Percentiles rank a stretch among this genome's conserved stretches.
Conservation (phyloP, 2,888 invertebrate species). For the Margaritifera margaritifera region DNA sequence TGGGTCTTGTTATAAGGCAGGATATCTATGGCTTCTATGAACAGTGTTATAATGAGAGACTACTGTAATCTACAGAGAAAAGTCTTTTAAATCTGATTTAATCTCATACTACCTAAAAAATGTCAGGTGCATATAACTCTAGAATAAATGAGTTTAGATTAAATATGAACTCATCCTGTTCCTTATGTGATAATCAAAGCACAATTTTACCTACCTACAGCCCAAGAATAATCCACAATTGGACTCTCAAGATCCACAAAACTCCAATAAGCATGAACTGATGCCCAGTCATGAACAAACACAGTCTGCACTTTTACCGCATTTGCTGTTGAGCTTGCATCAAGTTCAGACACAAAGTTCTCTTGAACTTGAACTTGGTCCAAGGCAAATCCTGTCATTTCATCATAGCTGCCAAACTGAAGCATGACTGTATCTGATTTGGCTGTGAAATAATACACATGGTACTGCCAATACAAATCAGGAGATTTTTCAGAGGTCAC, state of each 20-base stretch:
- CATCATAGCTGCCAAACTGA: conserved; percentile 10
- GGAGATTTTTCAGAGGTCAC: background rate
- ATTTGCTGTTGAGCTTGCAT: background rate
- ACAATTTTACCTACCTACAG: conserved; percentile 19
- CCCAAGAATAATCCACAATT: conserved; percentile 31
- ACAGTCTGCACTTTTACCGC: conserved; percentile 19
- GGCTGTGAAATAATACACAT: conserved; percentile 18
- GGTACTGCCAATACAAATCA: conserved; percentile 23
- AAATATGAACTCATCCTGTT: no score
- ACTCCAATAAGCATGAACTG: conserved; percentile 26
- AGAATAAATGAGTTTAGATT: no score
- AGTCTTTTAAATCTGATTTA: no score
- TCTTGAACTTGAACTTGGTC: conserved; percentile 19
- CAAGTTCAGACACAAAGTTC: background rate
- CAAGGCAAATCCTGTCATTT: conserved; percentile 14
- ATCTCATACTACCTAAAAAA: no score
- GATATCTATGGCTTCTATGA: no score
- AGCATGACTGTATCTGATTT: conserved; percentile 1
- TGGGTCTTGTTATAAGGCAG: no score
- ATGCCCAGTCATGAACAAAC: conserved; percentile 30
- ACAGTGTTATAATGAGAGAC: no score
- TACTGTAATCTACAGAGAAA: no score
- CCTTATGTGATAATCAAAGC: no score
- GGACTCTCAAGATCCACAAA: conserved; percentile 21
- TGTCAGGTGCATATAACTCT: no score